Conservation (phyloP, 1,140 invertebrate species). For the Sycophaga agraensis region DNA sequence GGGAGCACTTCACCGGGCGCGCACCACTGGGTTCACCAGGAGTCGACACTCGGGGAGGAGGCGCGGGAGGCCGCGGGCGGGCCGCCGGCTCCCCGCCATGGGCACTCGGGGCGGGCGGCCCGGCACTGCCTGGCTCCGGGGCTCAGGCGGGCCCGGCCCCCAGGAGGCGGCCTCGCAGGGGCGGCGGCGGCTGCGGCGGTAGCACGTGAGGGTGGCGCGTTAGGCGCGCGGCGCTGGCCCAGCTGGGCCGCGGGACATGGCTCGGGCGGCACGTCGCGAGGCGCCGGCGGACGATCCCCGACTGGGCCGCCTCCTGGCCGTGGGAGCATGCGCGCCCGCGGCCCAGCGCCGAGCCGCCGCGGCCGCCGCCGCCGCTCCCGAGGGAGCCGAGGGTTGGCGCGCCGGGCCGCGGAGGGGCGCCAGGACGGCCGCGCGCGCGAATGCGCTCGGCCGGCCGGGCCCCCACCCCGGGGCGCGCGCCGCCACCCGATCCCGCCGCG, state of each 20-base stretch:
- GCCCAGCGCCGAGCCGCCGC: not conserved
- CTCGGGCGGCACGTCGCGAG: slow-evolving; percentile 54
- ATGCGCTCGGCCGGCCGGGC: slow-evolving; percentile 2
- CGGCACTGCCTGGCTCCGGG: too few relatives aligned
- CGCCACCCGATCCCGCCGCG: not conserved
- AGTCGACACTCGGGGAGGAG: not conserved
- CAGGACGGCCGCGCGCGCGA: not conserved
- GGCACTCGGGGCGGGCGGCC: too few relatives aligned
- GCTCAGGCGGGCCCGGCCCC: too few relatives aligned
- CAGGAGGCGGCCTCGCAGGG: too few relatives aligned
- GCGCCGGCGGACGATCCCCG: slow-evolving; percentile 54
- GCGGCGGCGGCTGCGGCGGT: too few relatives aligned
- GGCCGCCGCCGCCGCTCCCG: not conserved
- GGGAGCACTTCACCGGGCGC: too few relatives aligned
- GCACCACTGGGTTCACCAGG: too few relatives aligned
- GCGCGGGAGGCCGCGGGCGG: too few relatives aligned
- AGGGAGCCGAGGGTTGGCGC: not conserved
- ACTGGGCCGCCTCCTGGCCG: slow-evolving; percentile 52
- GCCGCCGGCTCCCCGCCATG: too few relatives aligned
- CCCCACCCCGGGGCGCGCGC: not conserved
- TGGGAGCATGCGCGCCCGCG: slow-evolving; percentile 54
- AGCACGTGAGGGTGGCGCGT: too few relatives aligned
- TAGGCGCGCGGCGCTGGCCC: not conserved
- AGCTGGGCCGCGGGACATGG: not conserved
- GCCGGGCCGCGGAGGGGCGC: not conserved